These are phyloP conservation scores for Mormoops blainvillei DNA, from an alignment of 2,113 vertebrate species.

Conservation along the genomic window DNA sequence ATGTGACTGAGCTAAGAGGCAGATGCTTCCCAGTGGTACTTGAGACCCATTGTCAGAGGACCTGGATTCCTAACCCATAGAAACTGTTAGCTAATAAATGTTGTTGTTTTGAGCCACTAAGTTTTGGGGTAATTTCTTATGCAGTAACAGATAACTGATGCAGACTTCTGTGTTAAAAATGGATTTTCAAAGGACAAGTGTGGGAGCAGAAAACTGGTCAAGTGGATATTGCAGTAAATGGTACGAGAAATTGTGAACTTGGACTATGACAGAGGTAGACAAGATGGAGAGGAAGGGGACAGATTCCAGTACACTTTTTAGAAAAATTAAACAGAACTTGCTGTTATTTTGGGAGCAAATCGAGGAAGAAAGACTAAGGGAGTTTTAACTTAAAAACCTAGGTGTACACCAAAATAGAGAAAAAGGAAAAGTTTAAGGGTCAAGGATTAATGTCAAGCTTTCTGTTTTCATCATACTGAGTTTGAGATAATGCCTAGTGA, in stretches of 20 bases:
- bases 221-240: not conserved
- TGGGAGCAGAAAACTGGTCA: not conserved
- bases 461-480: not conserved
- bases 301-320: not conserved
- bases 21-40: not conserved
- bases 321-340: not conserved
- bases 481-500: not conserved
- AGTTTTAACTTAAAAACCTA: constrained; percentile 4
- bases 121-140: not conserved
- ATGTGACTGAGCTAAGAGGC: not conserved
- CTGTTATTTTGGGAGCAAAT: not conserved
- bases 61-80: not conserved
- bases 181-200: not conserved
- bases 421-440: not conserved
- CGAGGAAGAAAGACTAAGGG: not conserved
- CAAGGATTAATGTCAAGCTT: not conserved
- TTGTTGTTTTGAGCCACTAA: not conserved
- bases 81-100: not conserved
- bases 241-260: not conserved
- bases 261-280: not conserved
- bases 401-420: not conserved
- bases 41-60: not conserved
- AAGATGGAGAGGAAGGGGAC: not conserved
- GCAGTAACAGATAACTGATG: not conserved
- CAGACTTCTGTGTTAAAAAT: not conserved